phyloP scores from a whole-genome alignment of 2,113 vertebrate species.

The Arizona elegans region DNA sequence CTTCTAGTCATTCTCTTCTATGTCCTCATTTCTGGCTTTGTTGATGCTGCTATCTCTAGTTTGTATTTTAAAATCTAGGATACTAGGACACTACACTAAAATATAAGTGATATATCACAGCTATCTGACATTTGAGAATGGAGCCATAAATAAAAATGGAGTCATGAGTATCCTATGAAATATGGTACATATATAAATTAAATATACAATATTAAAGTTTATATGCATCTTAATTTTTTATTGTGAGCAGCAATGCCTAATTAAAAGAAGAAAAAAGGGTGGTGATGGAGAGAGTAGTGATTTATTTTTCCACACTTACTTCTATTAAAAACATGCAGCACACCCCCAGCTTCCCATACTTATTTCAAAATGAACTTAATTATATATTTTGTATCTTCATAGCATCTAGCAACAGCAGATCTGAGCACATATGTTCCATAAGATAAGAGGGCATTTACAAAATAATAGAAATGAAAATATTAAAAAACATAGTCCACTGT shows the following conservation, averaged over 20 bases:
- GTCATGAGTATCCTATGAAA: conserved; percentile 19
- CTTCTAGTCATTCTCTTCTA: conserved; percentile 3
- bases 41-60: not conserved
- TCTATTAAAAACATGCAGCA: too few relatives aligned
- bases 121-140: conserved; percentile 21
- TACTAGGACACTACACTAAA: conserved; percentile 9
- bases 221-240: conserved; percentile 35
- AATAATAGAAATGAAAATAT: not conserved
- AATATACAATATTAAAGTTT: not conserved
- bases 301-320: not conserved
- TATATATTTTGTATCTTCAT: not conserved
- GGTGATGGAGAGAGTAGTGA: not conserved
- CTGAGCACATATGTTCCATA: not conserved
- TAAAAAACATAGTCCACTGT: not conserved
- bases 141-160: conserved; percentile 3
- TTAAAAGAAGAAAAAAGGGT: not conserved
- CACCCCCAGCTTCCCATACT: not conserved
- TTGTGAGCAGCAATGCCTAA: conserved; percentile 6
- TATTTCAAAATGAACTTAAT: not conserved
- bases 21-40: not conserved
- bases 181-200: conserved; percentile 20
- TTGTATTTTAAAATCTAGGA: conserved; percentile 12
- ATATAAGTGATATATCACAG: not conserved
- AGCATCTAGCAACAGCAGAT: not conserved
- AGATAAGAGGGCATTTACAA: not conserved